phyloP scores from a whole-genome alignment of 1,140 invertebrate genomes.

The Tetramorium parvispinum region DNA sequence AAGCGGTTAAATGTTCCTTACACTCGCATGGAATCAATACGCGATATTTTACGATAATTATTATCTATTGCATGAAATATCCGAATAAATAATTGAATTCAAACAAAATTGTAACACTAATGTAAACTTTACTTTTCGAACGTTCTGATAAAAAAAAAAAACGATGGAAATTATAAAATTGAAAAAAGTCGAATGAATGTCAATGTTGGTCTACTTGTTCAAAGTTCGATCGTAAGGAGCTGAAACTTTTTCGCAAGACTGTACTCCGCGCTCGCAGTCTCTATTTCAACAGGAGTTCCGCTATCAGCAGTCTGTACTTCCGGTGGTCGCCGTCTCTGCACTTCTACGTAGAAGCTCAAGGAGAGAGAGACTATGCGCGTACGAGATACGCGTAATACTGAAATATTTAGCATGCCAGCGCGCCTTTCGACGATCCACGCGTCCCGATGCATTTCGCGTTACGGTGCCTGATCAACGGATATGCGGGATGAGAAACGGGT shows the following conservation, averaged over 20 bases:
- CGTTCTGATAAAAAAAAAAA: neutral
- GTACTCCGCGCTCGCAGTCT: constrained; percentile 60
- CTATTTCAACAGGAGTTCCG: constrained; percentile 74
- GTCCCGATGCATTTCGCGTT: neutral
- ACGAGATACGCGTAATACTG: neutral
- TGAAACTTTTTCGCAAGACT: constrained; percentile 65
- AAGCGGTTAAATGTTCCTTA: neutral
- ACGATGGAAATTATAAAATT: neutral
- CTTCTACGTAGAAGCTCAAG: constrained; percentile 24
- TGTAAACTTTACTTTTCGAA: neutral
- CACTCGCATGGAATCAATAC: neutral
- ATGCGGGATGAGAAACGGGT: neutral
- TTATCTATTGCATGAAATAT: neutral
- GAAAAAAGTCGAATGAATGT: neutral
- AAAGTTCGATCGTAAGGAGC: neutral
- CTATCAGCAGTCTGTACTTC: constrained; percentile 77
- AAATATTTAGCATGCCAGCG: neutral
- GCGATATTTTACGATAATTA: neutral
- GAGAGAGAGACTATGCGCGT: constrained; percentile 10
- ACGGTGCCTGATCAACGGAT: constrained; percentile 1
- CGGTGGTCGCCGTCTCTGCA: constrained; percentile 63
- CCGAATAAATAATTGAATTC: neutral
- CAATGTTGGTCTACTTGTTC: too few relatives aligned
- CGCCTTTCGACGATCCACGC: neutral
- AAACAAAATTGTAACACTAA: neutral